phyloP scores from a whole-genome alignment of 1,140 invertebrate genomes.

The Diprion similis region DNA sequence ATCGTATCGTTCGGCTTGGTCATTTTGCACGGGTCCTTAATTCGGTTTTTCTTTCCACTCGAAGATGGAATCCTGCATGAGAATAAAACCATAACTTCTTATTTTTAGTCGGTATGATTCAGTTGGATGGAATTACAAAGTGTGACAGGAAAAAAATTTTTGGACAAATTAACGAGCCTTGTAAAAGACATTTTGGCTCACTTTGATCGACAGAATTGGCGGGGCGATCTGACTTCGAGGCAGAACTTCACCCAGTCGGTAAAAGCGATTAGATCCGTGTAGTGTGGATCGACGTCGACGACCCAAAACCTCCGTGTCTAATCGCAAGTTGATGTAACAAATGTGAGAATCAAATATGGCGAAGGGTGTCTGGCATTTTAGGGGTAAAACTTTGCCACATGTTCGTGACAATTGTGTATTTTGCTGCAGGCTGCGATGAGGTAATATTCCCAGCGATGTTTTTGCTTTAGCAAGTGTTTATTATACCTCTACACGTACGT shows the following conservation, averaged over 20 bases:
- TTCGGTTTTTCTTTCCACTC: constrained; percentile 7
- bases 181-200: too few species aligned
- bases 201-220: background rate
- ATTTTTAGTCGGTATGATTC: too few species aligned
- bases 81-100: too few species aligned
- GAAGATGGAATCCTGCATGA: background rate
- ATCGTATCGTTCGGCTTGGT: background rate
- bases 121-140: too few species aligned
- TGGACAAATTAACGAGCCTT: too few species aligned
- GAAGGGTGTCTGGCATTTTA: background rate
- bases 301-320: constrained; percentile 33
- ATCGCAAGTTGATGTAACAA: background rate
- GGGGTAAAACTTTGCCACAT: too few species aligned
- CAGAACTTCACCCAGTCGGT: constrained; percentile 39
- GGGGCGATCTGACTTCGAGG: constrained; percentile 1
- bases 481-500: too few species aligned
- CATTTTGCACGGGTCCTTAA: background rate
- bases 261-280: constrained; percentile 36
- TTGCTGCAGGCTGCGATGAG: too few species aligned
- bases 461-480: too few species aligned
- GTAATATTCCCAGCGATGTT: too few species aligned
- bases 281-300: constrained; percentile 35
- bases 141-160: background rate
- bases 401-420: too few species aligned
- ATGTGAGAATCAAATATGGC: background rate